These are phyloP conservation scores for Brienomyrus brachyistius DNA, from an alignment of 2,113 vertebrate species.

Conservation along the genomic window DNA sequence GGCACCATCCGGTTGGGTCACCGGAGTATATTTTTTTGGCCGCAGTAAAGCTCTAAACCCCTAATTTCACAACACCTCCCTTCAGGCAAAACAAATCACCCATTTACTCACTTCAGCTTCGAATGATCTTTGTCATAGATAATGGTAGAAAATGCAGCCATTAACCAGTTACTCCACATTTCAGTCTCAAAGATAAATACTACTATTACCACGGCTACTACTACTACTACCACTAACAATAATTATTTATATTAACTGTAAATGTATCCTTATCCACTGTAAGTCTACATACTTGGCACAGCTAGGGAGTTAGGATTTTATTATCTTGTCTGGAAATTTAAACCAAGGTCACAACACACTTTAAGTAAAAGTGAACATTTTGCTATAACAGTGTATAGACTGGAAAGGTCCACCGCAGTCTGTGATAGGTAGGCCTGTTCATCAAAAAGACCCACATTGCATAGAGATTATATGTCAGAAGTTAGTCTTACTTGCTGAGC, in stretches of 20 bases:
- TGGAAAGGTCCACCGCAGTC: background rate
- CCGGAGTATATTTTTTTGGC: background rate
- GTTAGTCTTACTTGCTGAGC: background rate
- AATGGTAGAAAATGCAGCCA: background rate
- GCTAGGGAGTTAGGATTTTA: background rate
- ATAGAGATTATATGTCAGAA: background rate
- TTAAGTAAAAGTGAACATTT: background rate
- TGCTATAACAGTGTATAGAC: background rate
- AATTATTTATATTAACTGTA: background rate
- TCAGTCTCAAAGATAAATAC: background rate
- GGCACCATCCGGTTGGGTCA: background rate
- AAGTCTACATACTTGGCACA: background rate
- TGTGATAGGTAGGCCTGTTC: background rate
- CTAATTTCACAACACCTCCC: conserved; percentile 1
- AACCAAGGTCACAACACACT: background rate
- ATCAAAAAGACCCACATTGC: background rate
- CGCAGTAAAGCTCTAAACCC: background rate
- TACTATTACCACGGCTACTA: background rate
- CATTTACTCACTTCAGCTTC: background rate
- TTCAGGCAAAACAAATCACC: background rate
- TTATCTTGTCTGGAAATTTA: background rate
- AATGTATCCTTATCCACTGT: background rate
- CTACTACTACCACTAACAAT: background rate
- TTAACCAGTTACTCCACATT: background rate
- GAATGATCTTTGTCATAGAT: background rate